phyloP scores from a whole-genome alignment of 2,113 vertebrate species.

The Pica pica region DNA sequence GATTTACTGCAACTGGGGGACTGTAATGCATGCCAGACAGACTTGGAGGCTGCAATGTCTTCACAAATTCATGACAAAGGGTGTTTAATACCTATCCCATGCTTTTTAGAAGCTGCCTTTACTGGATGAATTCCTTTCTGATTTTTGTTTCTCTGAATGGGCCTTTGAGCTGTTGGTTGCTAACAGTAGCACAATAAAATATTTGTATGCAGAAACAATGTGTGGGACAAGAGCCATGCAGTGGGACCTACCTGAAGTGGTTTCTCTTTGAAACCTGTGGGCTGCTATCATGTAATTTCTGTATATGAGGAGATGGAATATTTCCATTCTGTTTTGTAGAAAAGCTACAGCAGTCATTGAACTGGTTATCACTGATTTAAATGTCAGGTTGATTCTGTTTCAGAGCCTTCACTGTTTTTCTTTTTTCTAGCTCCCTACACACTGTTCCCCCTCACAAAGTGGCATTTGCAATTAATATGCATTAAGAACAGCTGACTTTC shows the following conservation, averaged over 20 bases:
- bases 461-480: not conserved
- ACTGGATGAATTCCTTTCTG: not conserved
- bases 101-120: conserved; percentile 29
- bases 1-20: not conserved
- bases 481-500: not conserved
- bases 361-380: not conserved
- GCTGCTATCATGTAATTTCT: not conserved
- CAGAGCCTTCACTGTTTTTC: not conserved
- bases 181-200: conserved; percentile 17
- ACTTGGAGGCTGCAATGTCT: not conserved
- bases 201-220: conserved; percentile 33
- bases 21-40: not conserved
- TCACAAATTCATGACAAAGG: not conserved
- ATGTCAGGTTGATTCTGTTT: not conserved
- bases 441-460: not conserved
- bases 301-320: not conserved
- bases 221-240: not conserved
- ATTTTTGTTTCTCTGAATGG: not conserved
- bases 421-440: not conserved
- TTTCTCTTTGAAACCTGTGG: not conserved
- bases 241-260: not conserved
- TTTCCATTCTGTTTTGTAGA: conserved; percentile 13
- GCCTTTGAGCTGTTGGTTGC: not conserved
- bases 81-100: not conserved
- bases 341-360: conserved; percentile 17